phyloP scores from a whole-genome alignment of 64 coral and sea anemone species.

The Stylophora pistillata region DNA sequence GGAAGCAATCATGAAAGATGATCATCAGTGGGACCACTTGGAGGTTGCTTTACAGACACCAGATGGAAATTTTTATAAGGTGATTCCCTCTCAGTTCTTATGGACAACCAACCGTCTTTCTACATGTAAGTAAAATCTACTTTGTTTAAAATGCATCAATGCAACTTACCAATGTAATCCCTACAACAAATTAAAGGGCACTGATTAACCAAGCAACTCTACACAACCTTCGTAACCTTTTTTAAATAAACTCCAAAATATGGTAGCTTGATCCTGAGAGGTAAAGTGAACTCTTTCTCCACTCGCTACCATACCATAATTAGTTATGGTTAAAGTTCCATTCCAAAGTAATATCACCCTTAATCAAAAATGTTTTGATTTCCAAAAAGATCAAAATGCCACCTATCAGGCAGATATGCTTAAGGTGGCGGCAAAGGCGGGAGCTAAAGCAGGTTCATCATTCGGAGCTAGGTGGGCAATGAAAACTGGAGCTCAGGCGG shows the following conservation, averaged over 20 bases:
- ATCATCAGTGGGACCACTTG: conserved; percentile 60
- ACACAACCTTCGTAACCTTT: too few relatives aligned
- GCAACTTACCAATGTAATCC: too few relatives aligned
- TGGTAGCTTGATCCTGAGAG: too few relatives aligned
- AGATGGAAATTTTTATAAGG: conserved; percentile 50
- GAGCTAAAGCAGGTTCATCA: conserved; percentile 35
- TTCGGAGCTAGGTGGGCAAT: conserved; percentile 1
- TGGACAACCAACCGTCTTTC: conserved; percentile 30
- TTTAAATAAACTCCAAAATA: too few relatives aligned
- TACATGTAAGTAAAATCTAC: neutral
- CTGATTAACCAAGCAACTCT: too few relatives aligned
- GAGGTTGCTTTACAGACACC: conserved; percentile 62
- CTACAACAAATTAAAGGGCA: too few relatives aligned
- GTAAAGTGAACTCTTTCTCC: too few relatives aligned
- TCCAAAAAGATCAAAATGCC: conserved; percentile 14
- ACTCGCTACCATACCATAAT: too few relatives aligned
- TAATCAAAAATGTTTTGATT: neutral
- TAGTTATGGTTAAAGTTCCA: too few relatives aligned
- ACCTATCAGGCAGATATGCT: conserved; percentile 14
- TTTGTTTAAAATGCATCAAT: neutral
- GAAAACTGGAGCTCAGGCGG: conserved; percentile 32
- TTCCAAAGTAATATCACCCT: neutral
- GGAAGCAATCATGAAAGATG: conserved; percentile 78
- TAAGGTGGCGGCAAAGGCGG: conserved; percentile 20
- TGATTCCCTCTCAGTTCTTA: conserved; percentile 64